Evolutionary conservation across 2,113 vertebrate species (phyloP).

Genomic region (Pterophyllum scalare): DNA sequence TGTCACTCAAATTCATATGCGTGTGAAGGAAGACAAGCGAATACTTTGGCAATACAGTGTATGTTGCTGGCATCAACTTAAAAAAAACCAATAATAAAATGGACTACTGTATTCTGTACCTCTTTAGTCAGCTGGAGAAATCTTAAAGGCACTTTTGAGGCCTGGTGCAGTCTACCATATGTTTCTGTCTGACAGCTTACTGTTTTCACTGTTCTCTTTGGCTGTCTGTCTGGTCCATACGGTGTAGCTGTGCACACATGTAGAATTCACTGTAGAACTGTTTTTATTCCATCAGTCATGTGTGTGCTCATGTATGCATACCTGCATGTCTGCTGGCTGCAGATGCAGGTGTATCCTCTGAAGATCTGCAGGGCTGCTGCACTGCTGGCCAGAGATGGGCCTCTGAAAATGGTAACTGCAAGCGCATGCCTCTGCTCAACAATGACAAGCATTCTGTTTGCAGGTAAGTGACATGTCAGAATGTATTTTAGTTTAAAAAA

Average conservation of each 20-base stretch:
- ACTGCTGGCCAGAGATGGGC: conserved; percentile 90
- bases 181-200: conserved; percentile 37
- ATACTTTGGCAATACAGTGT: too few relatives aligned
- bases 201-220: not conserved
- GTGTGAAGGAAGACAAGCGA: too few relatives aligned
- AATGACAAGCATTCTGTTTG: conserved; percentile 81
- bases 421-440: conserved; percentile 77
- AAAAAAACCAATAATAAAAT: conserved; percentile 49
- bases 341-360: conserved; percentile 30
- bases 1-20: too few relatives aligned
- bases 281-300: conserved; percentile 30
- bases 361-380: conserved; percentile 88
- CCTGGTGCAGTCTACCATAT: conserved; percentile 50
- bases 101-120: conserved; percentile 35
- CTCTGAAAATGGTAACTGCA: conserved; percentile 83
- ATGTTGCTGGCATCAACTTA: too few relatives aligned
- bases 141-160: conserved; percentile 31
- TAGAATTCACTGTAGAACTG: conserved; percentile 27
- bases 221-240: conserved; percentile 1
- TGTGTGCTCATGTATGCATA: conserved; percentile 38
- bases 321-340: conserved; percentile 24
- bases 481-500: not conserved
- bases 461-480: conserved; percentile 78
- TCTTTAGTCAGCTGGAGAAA: conserved; percentile 33
- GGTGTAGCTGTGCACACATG: not conserved